Conservation (phyloP, 1,140 invertebrate species). For the Zaprionus capensis region DNA sequence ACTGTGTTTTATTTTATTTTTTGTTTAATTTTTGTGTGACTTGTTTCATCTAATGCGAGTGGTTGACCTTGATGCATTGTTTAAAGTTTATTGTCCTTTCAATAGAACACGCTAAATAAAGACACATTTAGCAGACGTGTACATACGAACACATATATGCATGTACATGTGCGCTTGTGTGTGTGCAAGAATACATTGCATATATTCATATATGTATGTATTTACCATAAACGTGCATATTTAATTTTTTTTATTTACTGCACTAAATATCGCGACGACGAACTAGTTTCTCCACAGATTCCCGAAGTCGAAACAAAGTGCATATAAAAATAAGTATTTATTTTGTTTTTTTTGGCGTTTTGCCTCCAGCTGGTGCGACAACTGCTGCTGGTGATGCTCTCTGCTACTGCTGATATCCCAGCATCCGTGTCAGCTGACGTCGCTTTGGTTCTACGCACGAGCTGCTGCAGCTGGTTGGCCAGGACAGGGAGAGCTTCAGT, state of each 20-base stretch:
- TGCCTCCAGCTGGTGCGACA: slow-evolving; percentile 3
- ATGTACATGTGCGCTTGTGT: background rate
- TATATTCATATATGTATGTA: background rate
- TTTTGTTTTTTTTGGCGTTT: slow-evolving; percentile 2
- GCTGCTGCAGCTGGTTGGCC: slow-evolving; percentile 14
- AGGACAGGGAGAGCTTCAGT: background rate
- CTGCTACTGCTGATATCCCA: slow-evolving; percentile 32
- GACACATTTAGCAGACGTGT: slow-evolving; percentile 51
- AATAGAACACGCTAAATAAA: slow-evolving; percentile 83
- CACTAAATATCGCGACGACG: slow-evolving; percentile 67
- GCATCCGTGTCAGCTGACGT: slow-evolving; percentile 66
- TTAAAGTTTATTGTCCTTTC: slow-evolving; percentile 81
- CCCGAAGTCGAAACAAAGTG: slow-evolving; percentile 67
- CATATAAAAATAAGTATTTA: slow-evolving; percentile 75
- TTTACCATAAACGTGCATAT: slow-evolving; percentile 55
- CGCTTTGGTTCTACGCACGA: slow-evolving; percentile 25
- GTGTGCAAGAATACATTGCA: slow-evolving; percentile 1
- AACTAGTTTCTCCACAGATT: slow-evolving; percentile 70
- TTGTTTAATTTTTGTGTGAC: slow-evolving; percentile 15
- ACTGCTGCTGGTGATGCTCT: slow-evolving; percentile 7
- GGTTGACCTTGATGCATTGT: slow-evolving; percentile 74
- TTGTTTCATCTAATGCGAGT: slow-evolving; percentile 69
- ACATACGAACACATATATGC: slow-evolving; percentile 35
- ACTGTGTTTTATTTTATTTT: slow-evolving; percentile 16
- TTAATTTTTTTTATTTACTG: slow-evolving; percentile 70